These are phyloP conservation scores for Lycopodina hypogea DNA, from an alignment of 37 sponge, comb jelly and placozoan genomes.

Conservation along the genomic window DNA sequence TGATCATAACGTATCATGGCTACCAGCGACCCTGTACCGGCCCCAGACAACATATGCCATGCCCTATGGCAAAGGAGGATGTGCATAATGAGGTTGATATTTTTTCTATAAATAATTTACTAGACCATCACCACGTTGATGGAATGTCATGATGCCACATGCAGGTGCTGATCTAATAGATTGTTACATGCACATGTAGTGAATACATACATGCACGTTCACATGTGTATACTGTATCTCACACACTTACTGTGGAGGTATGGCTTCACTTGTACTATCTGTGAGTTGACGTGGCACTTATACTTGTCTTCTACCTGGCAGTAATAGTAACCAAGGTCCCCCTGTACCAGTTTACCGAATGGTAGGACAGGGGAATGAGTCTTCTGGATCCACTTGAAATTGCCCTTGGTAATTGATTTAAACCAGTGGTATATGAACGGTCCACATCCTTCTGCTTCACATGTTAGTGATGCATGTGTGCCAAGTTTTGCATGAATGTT, in stretches of 20 bases:
- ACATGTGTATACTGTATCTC: no score
- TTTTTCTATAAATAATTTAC: no score
- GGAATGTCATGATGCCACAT: no score
- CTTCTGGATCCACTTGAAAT: neutral
- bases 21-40: no score
- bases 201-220: no score
- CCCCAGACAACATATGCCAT: no score
- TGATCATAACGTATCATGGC: no score
- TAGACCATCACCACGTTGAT: no score
- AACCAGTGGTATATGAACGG: slow-evolving; percentile 32
- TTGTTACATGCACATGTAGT: no score
- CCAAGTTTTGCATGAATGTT: neutral
- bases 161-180: no score
- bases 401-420: slow-evolving; percentile 16
- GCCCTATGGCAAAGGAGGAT: no score
- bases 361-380: neutral
- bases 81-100: no score
- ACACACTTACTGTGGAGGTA: neutral
- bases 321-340: slow-evolving; percentile 38
- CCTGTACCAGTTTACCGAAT: neutral
- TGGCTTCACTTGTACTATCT: neutral
- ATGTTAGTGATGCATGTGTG: neutral
- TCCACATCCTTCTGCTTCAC: slow-evolving; percentile 23
- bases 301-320: slow-evolving; percentile 31
- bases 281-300: slow-evolving; percentile 6